These are phyloP conservation scores for Sebastes umbrosus DNA, from an alignment of 2,797 vertebrate species.

Conservation along the genomic window DNA sequence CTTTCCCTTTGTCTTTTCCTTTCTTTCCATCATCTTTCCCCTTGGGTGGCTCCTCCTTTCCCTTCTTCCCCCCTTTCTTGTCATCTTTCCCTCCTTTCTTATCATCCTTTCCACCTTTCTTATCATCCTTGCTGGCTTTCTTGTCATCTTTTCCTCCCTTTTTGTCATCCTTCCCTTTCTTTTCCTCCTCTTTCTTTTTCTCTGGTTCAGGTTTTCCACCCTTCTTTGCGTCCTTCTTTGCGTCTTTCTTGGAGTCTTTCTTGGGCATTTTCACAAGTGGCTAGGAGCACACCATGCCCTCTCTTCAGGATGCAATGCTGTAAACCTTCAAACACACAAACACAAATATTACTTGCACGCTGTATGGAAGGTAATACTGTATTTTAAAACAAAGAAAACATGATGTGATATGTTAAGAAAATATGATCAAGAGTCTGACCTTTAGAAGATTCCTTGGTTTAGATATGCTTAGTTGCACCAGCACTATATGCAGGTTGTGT, in stretches of 20 bases:
- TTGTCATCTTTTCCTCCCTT: constrained; percentile 74
- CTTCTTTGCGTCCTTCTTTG: constrained; percentile 80
- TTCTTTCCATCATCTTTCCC: constrained; percentile 78
- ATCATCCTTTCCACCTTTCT: constrained; percentile 75
- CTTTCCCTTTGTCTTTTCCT: constrained; percentile 75
- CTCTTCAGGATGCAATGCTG: constrained; percentile 40
- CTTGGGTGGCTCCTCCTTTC: constrained; percentile 70
- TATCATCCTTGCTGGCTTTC: constrained; percentile 69
- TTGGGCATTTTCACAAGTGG: constrained; percentile 77
- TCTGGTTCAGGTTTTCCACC: constrained; percentile 73
- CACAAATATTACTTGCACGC: constrained; percentile 10
- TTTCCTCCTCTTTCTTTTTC: constrained; percentile 78
- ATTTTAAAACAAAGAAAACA: neutral
- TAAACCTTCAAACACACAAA: constrained; percentile 55
- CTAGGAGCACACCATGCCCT: constrained; percentile 76
- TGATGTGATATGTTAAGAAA: neutral
- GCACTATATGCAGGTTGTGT: constrained; percentile 36
- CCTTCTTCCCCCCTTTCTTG: constrained; percentile 75
- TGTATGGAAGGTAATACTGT: neutral
- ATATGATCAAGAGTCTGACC: constrained; percentile 52
- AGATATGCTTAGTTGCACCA: constrained; percentile 31
- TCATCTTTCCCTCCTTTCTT: constrained; percentile 71
- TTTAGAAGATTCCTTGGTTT: constrained; percentile 52
- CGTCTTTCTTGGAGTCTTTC: constrained; percentile 81
- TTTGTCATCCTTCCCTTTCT: constrained; percentile 74